Percentiles rank a stretch among this genome's conserved stretches.
Conservation (phyloP, 2,797 vertebrate genomes). For the Phaenicophaeus curvirostris region DNA sequence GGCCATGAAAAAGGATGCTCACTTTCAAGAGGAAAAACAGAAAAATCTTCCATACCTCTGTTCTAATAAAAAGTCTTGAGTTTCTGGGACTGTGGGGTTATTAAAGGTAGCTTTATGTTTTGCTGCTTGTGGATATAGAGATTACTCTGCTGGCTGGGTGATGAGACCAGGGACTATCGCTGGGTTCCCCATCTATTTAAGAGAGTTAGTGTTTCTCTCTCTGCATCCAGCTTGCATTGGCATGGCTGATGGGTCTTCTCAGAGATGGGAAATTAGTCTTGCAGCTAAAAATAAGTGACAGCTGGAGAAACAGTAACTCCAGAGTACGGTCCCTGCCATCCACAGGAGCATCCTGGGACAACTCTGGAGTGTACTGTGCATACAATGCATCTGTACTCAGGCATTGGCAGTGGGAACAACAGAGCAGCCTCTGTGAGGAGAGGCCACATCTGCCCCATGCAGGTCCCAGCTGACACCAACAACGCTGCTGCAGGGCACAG, state of each 20-base stretch:
- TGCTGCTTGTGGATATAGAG: background rate
- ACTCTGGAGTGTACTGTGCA: fast-evolving
- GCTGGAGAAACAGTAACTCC: background rate
- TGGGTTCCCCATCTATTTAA: fast-evolving
- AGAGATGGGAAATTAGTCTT: background rate
- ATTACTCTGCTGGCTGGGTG: background rate
- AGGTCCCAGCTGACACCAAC: background rate
- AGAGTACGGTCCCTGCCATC: background rate
- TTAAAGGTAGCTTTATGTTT: background rate
- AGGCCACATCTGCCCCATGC: background rate
- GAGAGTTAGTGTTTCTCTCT: background rate
- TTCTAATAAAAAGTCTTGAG: background rate
- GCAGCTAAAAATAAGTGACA: background rate
- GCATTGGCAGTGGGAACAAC: fast-evolving
- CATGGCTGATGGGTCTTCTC: background rate
- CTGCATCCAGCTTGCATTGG: background rate
- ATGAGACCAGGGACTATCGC: background rate
- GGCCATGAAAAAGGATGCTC: background rate
- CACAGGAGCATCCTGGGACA: background rate
- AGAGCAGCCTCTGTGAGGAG: fast-evolving
- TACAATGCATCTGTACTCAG: fast-evolving
- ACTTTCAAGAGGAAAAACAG: background rate
- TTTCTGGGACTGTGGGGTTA: background rate
- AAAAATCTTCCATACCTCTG: background rate
- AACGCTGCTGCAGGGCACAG: background rate